These are phyloP conservation scores for Cryptophagus acutangulus DNA, from an alignment of 2,888 invertebrate species.

Conservation along the genomic window DNA sequence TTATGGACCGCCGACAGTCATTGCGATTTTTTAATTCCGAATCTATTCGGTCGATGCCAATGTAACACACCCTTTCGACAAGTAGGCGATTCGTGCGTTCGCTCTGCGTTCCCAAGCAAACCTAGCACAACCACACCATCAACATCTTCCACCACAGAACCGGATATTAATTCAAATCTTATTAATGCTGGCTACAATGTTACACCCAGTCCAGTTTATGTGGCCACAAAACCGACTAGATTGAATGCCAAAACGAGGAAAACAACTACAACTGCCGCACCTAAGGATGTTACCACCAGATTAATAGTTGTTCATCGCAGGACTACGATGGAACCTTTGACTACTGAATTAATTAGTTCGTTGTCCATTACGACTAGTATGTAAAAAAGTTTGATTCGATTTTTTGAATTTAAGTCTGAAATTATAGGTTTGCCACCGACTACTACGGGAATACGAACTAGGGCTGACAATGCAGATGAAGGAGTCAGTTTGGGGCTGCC, in stretches of 20 bases:
- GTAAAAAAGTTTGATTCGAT: conserved; percentile 10
- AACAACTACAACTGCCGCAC: conserved; percentile 19
- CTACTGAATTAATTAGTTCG: conserved; percentile 35
- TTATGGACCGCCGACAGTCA: conserved; percentile 78
- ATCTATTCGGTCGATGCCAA: conserved; percentile 82
- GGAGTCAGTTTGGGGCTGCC: conserved; percentile 71
- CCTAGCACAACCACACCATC: conserved; percentile 40
- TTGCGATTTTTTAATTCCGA: conserved; percentile 85
- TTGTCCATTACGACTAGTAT: conserved; percentile 30
- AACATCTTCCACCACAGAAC: conserved; percentile 28
- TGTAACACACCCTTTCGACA: conserved; percentile 67
- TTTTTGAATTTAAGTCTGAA: conserved; percentile 9
- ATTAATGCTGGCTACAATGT: conserved; percentile 9
- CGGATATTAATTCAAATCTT: conserved; percentile 25
- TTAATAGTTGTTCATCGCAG: conserved; percentile 44
- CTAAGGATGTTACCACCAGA: conserved; percentile 26
- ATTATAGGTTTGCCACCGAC: conserved; percentile 31
- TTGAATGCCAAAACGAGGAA: conserved; percentile 11
- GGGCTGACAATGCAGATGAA: conserved; percentile 48
- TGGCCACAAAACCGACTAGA: neutral
- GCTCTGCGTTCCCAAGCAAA: conserved; percentile 43
- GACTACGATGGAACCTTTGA: conserved; percentile 50
- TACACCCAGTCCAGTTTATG: neutral
- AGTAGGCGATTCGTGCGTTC: conserved; percentile 60
- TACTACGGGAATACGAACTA: conserved; percentile 39